These are phyloP conservation scores for Bothrops alternatus DNA, from an alignment of 2,797 vertebrate genomes.

Conservation along the genomic window DNA sequence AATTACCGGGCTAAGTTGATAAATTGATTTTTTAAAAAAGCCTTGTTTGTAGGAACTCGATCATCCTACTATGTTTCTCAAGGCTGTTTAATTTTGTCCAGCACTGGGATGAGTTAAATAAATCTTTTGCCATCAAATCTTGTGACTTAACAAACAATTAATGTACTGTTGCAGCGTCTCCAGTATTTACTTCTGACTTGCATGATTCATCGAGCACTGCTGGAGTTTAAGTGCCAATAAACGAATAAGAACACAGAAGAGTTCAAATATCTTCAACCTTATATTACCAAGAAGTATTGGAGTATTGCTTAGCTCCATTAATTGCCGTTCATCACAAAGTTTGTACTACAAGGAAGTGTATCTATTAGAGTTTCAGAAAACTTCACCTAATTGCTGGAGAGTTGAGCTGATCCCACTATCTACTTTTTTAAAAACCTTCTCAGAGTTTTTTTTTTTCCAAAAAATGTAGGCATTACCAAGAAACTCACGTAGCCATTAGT, in stretches of 20 bases:
- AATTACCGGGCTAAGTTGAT: background rate
- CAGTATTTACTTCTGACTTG: background rate
- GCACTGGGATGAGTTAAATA: background rate
- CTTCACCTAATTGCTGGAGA: background rate
- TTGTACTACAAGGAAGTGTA: slow-evolving; percentile 10
- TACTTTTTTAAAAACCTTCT: background rate
- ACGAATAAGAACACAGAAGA: slow-evolving; percentile 24
- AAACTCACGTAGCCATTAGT: background rate
- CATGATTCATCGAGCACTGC: slow-evolving; percentile 32
- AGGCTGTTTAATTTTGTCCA: slow-evolving; percentile 12
- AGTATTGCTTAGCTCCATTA: slow-evolving; percentile 30
- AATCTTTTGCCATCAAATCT: slow-evolving; percentile 19
- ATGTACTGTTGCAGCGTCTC: slow-evolving; percentile 10
- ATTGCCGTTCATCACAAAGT: background rate
- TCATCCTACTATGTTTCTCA: background rate
- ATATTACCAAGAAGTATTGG: slow-evolving; percentile 23
- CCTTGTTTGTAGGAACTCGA: background rate
- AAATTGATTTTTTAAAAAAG: background rate
- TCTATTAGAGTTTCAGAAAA: background rate
- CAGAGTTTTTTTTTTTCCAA: background rate
- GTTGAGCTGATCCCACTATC: background rate
- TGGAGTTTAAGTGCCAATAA: slow-evolving; percentile 49
- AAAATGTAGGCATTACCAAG: background rate
- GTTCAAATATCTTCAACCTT: slow-evolving; percentile 49
- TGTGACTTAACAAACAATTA: slow-evolving; percentile 15